Conservation (phyloP, 2,888 invertebrate species). For the Agrotis segetum region DNA sequence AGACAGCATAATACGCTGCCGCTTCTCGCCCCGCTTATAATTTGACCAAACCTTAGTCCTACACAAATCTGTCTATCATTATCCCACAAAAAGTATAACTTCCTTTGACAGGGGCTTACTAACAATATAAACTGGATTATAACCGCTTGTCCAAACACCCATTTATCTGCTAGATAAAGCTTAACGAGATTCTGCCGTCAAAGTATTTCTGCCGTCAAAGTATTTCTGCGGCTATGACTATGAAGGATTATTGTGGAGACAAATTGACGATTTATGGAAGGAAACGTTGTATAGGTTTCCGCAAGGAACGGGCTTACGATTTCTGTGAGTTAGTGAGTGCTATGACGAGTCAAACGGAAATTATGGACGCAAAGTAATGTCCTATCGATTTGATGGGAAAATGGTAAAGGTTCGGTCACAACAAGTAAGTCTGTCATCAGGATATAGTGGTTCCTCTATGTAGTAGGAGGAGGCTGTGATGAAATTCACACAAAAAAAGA, state of each 20-base stretch:
- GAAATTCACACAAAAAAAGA: too few relatives aligned
- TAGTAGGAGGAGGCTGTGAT: too few relatives aligned
- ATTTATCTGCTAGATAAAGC: constrained; percentile 66
- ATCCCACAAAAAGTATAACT: constrained; percentile 42
- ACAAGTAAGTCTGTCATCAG: not conserved
- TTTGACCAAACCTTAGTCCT: not conserved
- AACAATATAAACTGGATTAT: constrained; percentile 67
- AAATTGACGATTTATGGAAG: constrained; percentile 54
- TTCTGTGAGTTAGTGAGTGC: constrained; percentile 20
- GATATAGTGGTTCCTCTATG: too few relatives aligned
- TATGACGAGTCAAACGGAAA: constrained; percentile 56
- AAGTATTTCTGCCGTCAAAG: constrained; percentile 58
- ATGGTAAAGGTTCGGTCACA: not conserved
- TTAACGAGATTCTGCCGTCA: constrained; percentile 65
- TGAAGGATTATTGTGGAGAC: constrained; percentile 57
- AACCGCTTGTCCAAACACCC: constrained; percentile 65
- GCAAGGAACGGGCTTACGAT: constrained; percentile 17
- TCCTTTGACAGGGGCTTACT: constrained; percentile 52
- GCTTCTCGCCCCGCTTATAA: not conserved
- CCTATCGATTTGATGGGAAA: constrained; percentile 36
- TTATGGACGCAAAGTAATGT: constrained; percentile 51
- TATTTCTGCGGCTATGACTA: constrained; percentile 46
- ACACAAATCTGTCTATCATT: constrained; percentile 21
- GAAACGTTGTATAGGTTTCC: constrained; percentile 15
- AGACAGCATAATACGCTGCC: not conserved